Evolutionary conservation across 2,888 invertebrate genomes (phyloP).

Genomic region (Eristalis pertinax): DNA sequence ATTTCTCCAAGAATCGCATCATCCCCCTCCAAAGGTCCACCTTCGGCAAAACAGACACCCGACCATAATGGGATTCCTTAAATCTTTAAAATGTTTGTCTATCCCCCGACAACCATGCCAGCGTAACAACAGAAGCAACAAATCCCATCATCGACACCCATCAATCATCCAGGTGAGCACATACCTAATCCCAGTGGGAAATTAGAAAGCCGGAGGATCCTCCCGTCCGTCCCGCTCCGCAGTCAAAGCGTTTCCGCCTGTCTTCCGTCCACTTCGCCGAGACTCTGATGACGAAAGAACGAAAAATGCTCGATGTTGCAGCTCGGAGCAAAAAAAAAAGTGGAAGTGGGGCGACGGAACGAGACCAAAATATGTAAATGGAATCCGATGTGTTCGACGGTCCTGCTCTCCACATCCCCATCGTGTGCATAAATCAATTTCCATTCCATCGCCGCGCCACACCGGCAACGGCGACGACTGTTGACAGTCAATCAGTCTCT

Average conservation of each 20-base stretch:
- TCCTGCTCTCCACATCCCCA: background rate
- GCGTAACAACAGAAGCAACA: slow-evolving; percentile 23
- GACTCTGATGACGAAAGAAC: background rate
- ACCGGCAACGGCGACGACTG: slow-evolving; percentile 41
- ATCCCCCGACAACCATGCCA: background rate
- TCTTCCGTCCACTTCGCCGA: slow-evolving; percentile 25
- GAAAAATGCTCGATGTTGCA: slow-evolving; percentile 1
- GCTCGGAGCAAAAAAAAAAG: background rate
- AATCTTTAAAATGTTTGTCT: slow-evolving; percentile 13
- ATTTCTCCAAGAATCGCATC: background rate
- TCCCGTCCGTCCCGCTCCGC: background rate
- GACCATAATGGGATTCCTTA: background rate
- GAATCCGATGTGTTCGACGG: slow-evolving; percentile 32
- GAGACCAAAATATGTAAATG: slow-evolving; percentile 49
- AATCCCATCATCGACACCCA: slow-evolving; percentile 49
- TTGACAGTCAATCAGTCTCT: slow-evolving; percentile 69
- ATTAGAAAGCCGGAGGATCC: slow-evolving; percentile 13
- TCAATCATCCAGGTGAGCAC: slow-evolving; percentile 60
- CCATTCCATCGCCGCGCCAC: slow-evolving; percentile 43
- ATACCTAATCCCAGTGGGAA: slow-evolving; percentile 52
- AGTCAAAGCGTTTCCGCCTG: slow-evolving; percentile 4
- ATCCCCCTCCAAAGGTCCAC: background rate
- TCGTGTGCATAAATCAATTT: slow-evolving; percentile 71
- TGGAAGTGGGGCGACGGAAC: background rate
- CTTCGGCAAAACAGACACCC: background rate